Conservation (phyloP, 2,113 vertebrate genomes). For the Callorhinus ursinus region DNA sequence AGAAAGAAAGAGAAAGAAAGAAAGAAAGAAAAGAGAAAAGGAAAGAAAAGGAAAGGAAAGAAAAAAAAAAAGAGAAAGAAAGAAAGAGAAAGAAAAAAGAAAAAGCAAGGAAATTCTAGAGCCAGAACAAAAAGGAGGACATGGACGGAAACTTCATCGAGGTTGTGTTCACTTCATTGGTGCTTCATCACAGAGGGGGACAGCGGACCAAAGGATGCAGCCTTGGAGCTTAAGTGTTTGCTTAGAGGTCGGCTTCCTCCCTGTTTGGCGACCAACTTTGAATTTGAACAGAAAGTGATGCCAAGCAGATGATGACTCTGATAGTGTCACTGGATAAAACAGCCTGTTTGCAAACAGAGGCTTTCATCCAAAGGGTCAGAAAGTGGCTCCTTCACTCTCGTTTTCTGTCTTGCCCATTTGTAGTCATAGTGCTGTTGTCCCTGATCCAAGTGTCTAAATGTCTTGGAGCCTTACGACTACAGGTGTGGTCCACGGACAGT, state of each 20-base stretch:
- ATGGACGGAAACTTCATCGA: not conserved
- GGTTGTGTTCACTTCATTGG: fast-evolving
- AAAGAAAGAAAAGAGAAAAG: too few relatives aligned
- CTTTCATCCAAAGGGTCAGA: not conserved
- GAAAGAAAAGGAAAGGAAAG: too few relatives aligned
- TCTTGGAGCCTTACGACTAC: too few relatives aligned
- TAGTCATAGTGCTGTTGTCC: not conserved
- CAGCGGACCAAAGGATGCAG: fast-evolving
- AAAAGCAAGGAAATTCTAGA: not conserved
- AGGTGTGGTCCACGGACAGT: fast-evolving
- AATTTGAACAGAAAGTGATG: not conserved
- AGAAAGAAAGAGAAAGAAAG: not conserved
- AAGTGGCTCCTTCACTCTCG: not conserved
- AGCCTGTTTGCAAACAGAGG: not conserved
- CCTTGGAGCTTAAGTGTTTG: not conserved
- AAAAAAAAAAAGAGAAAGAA: too few relatives aligned
- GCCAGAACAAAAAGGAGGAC: not conserved
- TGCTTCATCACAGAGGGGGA: not conserved
- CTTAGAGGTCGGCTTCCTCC: not conserved
- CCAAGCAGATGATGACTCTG: not conserved
- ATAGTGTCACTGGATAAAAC: not conserved
- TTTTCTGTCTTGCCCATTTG: not conserved
- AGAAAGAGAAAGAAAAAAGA: not conserved
- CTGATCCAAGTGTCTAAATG: not conserved
- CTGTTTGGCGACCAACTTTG: not conserved